A percentile compares a stretch with the other conserved stretches of the same genome.
phyloP scores from a whole-genome alignment of 2,888 invertebrate genomes.

The Drosophila niveifrons region DNA sequence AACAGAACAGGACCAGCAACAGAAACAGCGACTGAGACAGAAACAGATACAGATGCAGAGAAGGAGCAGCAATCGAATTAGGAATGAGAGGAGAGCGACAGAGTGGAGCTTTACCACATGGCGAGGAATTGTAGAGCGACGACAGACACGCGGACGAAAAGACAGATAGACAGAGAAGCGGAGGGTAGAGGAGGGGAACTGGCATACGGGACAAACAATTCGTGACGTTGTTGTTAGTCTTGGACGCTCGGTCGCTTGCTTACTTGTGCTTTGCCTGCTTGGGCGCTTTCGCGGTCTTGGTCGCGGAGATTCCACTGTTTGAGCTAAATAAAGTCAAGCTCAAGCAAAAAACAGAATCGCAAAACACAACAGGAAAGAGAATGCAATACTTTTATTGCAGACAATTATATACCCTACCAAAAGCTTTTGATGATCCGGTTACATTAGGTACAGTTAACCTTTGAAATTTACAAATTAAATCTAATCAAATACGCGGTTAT shows the following conservation, averaged over 20 bases:
- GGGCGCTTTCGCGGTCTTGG: slow-evolving; percentile 25
- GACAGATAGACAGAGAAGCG: slow-evolving; percentile 11
- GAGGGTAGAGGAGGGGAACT: slow-evolving; percentile 35
- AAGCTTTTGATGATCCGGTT: neutral
- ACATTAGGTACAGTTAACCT: no score
- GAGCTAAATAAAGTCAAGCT: slow-evolving; percentile 59
- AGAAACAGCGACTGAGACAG: slow-evolving; percentile 21
- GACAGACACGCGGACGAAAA: slow-evolving; percentile 37
- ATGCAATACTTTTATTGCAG: neutral
- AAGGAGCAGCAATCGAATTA: slow-evolving; percentile 1
- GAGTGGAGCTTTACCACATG: slow-evolving; percentile 47
- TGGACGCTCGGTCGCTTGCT: slow-evolving; percentile 3
- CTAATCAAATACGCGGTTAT: neutral
- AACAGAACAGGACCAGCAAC: slow-evolving; percentile 32
- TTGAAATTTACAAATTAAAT: no score
- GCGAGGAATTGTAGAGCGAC: slow-evolving; percentile 76
- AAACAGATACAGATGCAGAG: slow-evolving; percentile 44
- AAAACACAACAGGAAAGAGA: slow-evolving; percentile 35
- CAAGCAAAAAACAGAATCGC: slow-evolving; percentile 24
- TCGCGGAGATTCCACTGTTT: slow-evolving; percentile 36
- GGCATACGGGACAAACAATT: slow-evolving; percentile 75
- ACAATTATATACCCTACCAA: slow-evolving; percentile 13
- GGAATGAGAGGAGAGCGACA: neutral
- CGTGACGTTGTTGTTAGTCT: slow-evolving; percentile 82
- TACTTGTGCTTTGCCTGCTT: neutral